Conservation (phyloP, 2,888 invertebrate species). For the Boloria selene region DNA sequence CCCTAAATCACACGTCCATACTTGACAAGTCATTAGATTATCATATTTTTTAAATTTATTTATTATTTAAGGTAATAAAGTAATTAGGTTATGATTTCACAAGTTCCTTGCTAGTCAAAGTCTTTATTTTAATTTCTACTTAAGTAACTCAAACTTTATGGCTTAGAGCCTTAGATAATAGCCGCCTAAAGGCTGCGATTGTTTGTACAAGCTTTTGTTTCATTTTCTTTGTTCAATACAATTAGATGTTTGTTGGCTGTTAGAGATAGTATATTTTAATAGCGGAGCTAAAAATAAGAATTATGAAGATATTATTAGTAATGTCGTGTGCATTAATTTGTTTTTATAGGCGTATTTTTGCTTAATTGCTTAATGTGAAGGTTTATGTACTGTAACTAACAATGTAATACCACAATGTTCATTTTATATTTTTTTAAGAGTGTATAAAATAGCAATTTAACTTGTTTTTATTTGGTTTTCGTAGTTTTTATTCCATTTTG, state of each 20-base stretch:
- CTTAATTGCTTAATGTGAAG: too few relatives aligned
- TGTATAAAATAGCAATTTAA: too few relatives aligned
- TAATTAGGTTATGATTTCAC: constrained; percentile 15
- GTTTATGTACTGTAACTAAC: too few relatives aligned
- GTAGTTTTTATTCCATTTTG: too few relatives aligned
- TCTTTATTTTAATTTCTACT: background rate
- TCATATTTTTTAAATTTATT: constrained; percentile 10
- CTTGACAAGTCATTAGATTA: constrained; percentile 2
- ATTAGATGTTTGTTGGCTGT: constrained; percentile 11
- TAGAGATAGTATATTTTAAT: background rate
- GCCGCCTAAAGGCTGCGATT: constrained; percentile 36
- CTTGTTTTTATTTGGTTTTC: too few relatives aligned
- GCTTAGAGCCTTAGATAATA: constrained; percentile 16
- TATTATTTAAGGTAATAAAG: constrained; percentile 16
- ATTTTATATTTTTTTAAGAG: too few relatives aligned
- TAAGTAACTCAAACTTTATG: constrained; percentile 1
- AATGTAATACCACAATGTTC: too few relatives aligned
- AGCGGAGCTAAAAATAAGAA: background rate
- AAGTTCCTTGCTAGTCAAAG: background rate
- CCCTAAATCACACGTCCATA: constrained; percentile 10
- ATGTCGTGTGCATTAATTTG: background rate
- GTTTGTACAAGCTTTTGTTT: constrained; percentile 40
- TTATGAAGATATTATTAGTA: background rate
- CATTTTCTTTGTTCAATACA: constrained; percentile 34
- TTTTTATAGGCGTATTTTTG: background rate